Base-by-base conservation (phyloP, 2,797 vertebrate species). In the Valencia hispanica region DNA sequence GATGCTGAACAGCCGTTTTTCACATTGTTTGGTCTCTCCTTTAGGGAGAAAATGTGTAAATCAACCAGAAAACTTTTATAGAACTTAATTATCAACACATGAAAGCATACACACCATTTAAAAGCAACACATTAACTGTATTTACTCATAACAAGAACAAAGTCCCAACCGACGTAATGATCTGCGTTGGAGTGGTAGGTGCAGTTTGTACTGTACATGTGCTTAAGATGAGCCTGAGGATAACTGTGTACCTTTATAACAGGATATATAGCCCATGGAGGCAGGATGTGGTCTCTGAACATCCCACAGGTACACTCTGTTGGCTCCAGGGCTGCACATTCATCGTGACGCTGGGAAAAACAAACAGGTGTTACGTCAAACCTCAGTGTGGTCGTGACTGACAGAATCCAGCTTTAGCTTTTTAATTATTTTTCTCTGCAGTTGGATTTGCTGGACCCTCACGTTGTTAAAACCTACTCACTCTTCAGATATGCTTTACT, bases 251-350 rank as follows among this genome's bases (percentile, higher is more conserved):
- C 97, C 97, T 97, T 95, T 79, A 98, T 95, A 25, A 96, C 92
- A 36, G 97, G 97, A 90, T 96, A 98, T 85, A 98, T 97, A 51
- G 96, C 96, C 80, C 97, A 96, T 0, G 97, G 97, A 76, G 97
- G 97, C 86, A 99, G 94, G 92, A 98, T 91, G 82, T 99, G 97
- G 87, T 98, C 97, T 75, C 92, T 94, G 81, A 97, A 95, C 9
- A 84, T 87, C 66, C 97, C 97, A 68, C 96, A 97, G 83, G 94
- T 94, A 79, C 97, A 99, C 72, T 94, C 87, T 3, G 86, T 88
- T 8, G 96, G 91, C 81, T 97, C 87, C 61, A 93, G 88, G 48
- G 92, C 75, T 8, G 91, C 94, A 93, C 97, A 98, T 48, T 96
- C 96, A 77, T 98, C 96, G 3, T 98, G 97, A 74, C 97, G 94